Percentiles rank a stretch among this genome's conserved stretches.
These are phyloP conservation scores for Byasa hedistus DNA, from an alignment of 2,888 invertebrate species.

Conservation along the genomic window DNA sequence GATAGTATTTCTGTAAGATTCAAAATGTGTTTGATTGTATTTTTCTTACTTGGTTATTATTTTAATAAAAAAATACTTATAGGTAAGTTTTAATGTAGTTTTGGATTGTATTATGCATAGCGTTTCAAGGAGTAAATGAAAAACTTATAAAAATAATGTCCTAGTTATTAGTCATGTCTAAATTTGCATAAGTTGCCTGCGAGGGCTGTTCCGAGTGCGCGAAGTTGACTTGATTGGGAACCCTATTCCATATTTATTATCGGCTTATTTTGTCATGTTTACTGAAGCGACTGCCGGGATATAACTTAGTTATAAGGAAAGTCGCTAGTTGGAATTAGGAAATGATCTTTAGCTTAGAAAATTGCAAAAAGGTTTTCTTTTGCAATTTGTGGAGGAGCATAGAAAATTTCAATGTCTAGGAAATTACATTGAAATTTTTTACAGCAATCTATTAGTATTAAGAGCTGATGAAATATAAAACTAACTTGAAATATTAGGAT, in stretches of 20 bases:
- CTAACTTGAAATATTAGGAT: too few species aligned
- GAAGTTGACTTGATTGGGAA: conserved; percentile 77
- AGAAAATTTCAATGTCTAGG: too few species aligned
- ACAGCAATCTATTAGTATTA: too few species aligned
- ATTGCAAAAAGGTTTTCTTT: conserved; percentile 9
- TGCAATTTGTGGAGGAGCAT: too few species aligned
- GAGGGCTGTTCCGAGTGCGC: conserved; percentile 55
- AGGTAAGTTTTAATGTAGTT: too few species aligned
- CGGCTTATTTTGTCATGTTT: conserved; percentile 76
- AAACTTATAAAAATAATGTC: background rate
- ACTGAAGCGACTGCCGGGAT: conserved; percentile 62
- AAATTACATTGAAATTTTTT: too few species aligned
- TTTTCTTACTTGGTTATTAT: too few species aligned
- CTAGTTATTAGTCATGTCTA: conserved; percentile 32
- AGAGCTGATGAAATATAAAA: too few species aligned
- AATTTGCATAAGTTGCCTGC: conserved; percentile 49
- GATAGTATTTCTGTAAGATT: too few species aligned
- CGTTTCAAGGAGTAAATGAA: background rate
- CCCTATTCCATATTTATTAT: conserved; percentile 79
- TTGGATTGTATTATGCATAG: background rate
- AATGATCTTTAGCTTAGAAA: conserved; percentile 20
- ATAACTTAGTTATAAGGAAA: conserved; percentile 37
- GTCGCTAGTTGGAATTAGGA: conserved; percentile 25
- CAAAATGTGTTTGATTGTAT: too few species aligned
- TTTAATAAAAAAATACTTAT: too few species aligned